These are phyloP conservation scores for Dorcus parallelipipedus DNA, from an alignment of 2,888 invertebrate genomes.

Conservation along the genomic window DNA sequence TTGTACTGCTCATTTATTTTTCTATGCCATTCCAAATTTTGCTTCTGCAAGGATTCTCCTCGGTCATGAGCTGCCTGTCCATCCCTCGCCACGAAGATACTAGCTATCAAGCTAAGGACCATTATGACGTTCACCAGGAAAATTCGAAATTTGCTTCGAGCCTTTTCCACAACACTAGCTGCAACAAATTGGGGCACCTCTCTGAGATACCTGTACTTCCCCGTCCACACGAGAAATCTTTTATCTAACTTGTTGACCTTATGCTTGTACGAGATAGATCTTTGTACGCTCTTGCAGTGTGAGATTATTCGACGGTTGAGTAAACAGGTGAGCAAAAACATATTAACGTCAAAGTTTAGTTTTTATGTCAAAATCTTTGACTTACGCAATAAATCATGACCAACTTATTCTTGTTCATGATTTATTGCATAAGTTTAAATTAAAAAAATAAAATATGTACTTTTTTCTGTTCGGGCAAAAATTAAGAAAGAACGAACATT, in stretches of 20 bases:
- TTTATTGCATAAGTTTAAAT: too few relatives aligned
- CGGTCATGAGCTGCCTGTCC: conserved; percentile 8
- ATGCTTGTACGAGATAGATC: conserved; percentile 4
- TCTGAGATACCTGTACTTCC: conserved; percentile 6
- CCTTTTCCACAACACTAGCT: conserved; percentile 10
- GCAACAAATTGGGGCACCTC: conserved; percentile 10
- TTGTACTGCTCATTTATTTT: conserved; percentile 3
- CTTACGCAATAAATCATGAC: too few relatives aligned
- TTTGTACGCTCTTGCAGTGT: too few relatives aligned
- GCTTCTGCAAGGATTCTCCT: conserved; percentile 12
- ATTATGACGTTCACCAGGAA: conserved; percentile 12
- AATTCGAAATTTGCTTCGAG: conserved; percentile 9
- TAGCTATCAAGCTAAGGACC: conserved; percentile 2
- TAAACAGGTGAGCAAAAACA: too few relatives aligned
- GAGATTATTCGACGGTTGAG: too few relatives aligned
- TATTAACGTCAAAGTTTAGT: too few relatives aligned
- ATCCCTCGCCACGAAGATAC: conserved; percentile 5
- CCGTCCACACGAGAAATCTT: conserved; percentile 13
- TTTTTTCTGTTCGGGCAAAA: too few relatives aligned
- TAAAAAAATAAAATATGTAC: too few relatives aligned
- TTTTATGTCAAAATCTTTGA: too few relatives aligned
- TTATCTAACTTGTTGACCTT: conserved; percentile 12
- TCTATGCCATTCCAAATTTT: conserved; percentile 13
- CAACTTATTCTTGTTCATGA: too few relatives aligned
- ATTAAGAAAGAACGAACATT: too few relatives aligned